A percentile compares a stretch with the other conserved stretches of the same genome.
phyloP scores from a whole-genome alignment of 2,888 invertebrate genomes.

The Stenoptilia bipunctidactyla region DNA sequence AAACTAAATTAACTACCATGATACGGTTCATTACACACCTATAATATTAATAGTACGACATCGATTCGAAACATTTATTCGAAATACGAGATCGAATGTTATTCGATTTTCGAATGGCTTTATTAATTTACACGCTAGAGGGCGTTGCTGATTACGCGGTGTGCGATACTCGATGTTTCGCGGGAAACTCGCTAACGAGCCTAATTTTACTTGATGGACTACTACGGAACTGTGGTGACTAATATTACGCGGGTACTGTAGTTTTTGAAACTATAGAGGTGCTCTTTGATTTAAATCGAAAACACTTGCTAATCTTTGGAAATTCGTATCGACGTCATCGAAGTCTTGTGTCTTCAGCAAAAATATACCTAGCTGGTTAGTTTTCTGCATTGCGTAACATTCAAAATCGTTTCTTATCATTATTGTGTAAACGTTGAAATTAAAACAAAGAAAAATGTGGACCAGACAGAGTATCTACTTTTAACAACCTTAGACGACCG shows the following conservation, averaged over 20 bases:
- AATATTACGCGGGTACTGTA: background rate
- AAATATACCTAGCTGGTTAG: no score
- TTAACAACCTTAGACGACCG: no score
- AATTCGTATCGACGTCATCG: no score
- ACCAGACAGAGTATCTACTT: no score
- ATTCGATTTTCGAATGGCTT: conserved; percentile 26
- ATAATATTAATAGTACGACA: conserved; percentile 29
- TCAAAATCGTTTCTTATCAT: no score
- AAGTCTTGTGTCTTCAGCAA: no score
- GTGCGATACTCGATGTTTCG: background rate
- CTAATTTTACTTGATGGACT: conserved; percentile 3
- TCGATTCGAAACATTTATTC: no score
- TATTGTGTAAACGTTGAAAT: no score
- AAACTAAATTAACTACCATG: conserved; percentile 26
- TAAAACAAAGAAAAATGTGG: no score
- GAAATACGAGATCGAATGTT: conserved; percentile 7
- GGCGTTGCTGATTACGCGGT: background rate
- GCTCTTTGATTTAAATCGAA: no score
- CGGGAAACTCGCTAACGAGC: conserved; percentile 4
- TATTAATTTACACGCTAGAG: conserved; percentile 19
- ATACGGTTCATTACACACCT: conserved; percentile 37
- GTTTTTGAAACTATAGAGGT: background rate
- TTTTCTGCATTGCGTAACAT: no score
- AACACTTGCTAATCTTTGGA: no score
- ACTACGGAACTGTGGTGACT: background rate